Conservation (phyloP, 2,113 vertebrate genomes). For the Gracilinanus agilis region DNA sequence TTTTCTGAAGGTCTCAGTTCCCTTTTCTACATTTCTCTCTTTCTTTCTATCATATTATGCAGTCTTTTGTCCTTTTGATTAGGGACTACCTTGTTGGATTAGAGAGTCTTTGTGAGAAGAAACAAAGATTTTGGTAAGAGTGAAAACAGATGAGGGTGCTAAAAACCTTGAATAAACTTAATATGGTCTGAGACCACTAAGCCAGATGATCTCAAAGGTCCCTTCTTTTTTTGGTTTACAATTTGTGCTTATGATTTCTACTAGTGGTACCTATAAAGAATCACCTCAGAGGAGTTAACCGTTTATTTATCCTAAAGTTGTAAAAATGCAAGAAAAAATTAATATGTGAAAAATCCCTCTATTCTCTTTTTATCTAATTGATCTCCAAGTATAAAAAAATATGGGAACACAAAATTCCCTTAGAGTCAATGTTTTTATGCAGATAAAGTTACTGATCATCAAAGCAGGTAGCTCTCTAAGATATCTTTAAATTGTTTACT, state of each 20-base stretch:
- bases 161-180: neutral
- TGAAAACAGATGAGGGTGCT: neutral
- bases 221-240: neutral
- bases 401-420: neutral
- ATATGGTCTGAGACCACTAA: neutral
- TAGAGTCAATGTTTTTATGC: neutral
- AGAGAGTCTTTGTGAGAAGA: neutral
- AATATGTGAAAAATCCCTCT: neutral
- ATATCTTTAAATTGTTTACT: neutral
- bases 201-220: neutral
- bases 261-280: neutral
- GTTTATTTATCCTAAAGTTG: neutral
- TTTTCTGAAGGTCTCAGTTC: neutral
- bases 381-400: neutral
- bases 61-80: neutral
- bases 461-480: neutral
- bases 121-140: neutral
- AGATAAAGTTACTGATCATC: neutral
- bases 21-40: neutral
- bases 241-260: neutral
- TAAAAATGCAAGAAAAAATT: neutral
- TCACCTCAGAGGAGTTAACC: neutral
- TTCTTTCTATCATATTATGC: neutral
- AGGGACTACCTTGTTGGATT: neutral
- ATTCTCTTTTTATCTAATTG: neutral